Conservation (phyloP, 2,888 invertebrate genomes). For the Helleia helle region DNA sequence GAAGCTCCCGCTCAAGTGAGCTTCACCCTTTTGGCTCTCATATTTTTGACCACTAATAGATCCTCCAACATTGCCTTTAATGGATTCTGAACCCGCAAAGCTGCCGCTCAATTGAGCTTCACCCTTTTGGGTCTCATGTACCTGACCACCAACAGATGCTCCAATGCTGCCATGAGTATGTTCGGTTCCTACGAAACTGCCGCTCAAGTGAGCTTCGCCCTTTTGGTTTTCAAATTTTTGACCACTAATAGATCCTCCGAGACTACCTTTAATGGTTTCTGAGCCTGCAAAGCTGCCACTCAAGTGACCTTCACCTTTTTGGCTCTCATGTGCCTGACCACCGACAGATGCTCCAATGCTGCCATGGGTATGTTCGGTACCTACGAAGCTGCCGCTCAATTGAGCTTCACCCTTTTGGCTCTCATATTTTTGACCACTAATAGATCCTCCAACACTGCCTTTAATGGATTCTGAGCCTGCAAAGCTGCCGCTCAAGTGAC, state of each 20-base stretch:
- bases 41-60: background rate
- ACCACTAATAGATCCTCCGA: background rate
- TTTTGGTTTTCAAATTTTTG: background rate
- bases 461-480: background rate
- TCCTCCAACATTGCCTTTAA: background rate
- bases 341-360: background rate
- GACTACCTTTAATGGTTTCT: background rate
- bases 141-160: background rate
- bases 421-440: background rate
- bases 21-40: background rate
- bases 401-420: background rate
- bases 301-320: background rate
- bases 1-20: no score
- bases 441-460: background rate
- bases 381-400: background rate
- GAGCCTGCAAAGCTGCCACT: background rate
- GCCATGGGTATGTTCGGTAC: background rate
- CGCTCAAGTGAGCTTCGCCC: background rate
- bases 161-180: background rate
- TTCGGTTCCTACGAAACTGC: background rate
- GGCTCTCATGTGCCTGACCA: background rate
- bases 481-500: background rate
- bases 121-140: background rate
- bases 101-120: background rate
- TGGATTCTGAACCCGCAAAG: background rate